Evolutionary conservation across 2,113 vertebrate genomes (phyloP).

Genomic region (Illadopsis cleaveri): DNA sequence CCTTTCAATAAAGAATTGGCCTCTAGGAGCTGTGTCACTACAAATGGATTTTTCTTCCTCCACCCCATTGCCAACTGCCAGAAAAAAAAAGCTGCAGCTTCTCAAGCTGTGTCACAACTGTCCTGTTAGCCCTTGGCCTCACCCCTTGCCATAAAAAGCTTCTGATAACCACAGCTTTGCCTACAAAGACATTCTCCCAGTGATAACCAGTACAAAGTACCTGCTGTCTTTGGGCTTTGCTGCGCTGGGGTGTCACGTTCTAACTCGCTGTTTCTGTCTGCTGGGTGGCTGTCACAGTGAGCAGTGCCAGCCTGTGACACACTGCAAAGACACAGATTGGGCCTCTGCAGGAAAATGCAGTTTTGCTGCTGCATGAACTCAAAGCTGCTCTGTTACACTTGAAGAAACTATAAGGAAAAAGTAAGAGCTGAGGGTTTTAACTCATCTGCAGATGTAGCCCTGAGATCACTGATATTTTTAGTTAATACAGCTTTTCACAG

Average conservation of each 20-base stretch:
- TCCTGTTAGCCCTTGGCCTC: not conserved
- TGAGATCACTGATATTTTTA: not conserved
- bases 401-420: not conserved
- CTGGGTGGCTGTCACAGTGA: not conserved
- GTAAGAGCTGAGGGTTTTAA: not conserved
- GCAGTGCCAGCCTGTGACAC: not conserved
- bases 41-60: not conserved
- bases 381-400: not conserved
- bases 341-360: not conserved
- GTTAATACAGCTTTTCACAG: not conserved
- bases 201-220: not conserved
- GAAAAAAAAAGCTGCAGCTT: not conserved
- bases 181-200: not conserved
- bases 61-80: fast-evolving
- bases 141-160: not conserved
- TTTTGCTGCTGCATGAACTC: not conserved
- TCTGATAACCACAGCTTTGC: not conserved
- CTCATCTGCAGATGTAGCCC: not conserved
- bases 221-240: not conserved
- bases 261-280: not conserved
- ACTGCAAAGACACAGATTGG: not conserved
- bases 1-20: conserved; percentile 65
- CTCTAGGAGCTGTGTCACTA: not conserved
- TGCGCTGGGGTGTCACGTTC: not conserved
- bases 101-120: not conserved